Evolutionary conservation across 2,113 vertebrate genomes (phyloP).

Genomic region (Platysteira castanea): DNA sequence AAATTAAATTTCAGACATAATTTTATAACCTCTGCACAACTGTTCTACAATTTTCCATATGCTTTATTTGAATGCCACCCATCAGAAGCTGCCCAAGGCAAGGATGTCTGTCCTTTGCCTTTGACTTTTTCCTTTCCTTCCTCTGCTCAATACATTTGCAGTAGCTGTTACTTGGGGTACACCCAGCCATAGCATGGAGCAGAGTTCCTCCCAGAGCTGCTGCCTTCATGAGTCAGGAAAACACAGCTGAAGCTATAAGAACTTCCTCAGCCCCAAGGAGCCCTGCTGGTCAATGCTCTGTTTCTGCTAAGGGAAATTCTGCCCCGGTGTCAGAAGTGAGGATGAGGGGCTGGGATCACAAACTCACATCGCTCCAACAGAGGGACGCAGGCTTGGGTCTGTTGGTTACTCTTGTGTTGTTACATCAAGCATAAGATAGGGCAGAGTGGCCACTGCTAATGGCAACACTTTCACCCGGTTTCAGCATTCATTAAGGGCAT

Average conservation of each 20-base stretch:
- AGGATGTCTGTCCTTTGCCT: slow-evolving; percentile 39
- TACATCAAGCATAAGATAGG: neutral
- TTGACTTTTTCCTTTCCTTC: slow-evolving; percentile 9
- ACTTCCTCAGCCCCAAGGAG: neutral
- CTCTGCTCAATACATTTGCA: neutral
- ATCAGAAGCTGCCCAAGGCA: slow-evolving; percentile 14
- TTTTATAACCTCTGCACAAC: slow-evolving; percentile 59
- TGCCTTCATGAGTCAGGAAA: neutral
- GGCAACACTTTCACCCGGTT: neutral
- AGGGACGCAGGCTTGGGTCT: neutral
- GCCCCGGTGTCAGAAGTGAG: rapidly evolving
- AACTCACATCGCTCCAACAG: too few species aligned
- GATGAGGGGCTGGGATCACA: rapidly evolving
- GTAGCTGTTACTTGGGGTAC: neutral
- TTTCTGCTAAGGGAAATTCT: neutral
- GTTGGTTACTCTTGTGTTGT: neutral
- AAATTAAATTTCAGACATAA: slow-evolving; percentile 47
- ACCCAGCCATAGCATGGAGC: neutral
- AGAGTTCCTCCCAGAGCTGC: neutral
- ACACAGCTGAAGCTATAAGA: neutral
- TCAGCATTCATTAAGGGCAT: neutral
- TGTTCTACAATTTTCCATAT: slow-evolving; percentile 61
- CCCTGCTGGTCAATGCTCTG: neutral
- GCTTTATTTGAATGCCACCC: slow-evolving; percentile 41
- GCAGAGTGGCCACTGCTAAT: neutral